Conservation (phyloP, 1,140 invertebrate genomes). For the Zaprionus vittiger region DNA sequence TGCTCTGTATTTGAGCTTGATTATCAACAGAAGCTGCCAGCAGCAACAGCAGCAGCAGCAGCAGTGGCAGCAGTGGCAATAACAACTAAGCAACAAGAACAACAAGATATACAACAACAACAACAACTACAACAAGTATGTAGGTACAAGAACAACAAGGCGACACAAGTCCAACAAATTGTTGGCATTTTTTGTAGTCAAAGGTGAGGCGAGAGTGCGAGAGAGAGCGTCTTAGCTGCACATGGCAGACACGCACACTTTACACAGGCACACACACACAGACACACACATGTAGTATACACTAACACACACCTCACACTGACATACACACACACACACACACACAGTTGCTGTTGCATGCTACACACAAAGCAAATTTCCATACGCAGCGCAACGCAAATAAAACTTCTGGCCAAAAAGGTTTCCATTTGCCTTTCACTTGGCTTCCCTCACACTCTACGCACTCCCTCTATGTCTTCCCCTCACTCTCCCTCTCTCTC, state of each 20-base stretch:
- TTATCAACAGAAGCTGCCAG: constrained; percentile 53
- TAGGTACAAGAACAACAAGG: background rate
- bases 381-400: constrained; percentile 41
- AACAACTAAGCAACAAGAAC: background rate
- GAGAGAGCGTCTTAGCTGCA: constrained; percentile 48
- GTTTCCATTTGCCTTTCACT: background rate
- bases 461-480: background rate
- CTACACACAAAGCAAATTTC: constrained; percentile 35
- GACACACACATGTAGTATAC: background rate
- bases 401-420: constrained; percentile 39
- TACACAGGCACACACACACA: constrained; percentile 1
- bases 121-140: constrained; percentile 4
- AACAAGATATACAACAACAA: constrained; percentile 17
- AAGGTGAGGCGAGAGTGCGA: constrained; percentile 56
- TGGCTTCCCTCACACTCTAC: background rate
- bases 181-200: constrained; percentile 64
- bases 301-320: background rate
- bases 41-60: constrained; percentile 8
- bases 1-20: constrained; percentile 58
- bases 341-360: background rate
- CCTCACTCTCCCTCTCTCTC: too few relatives aligned
- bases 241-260: constrained; percentile 27
- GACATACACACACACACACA: background rate
- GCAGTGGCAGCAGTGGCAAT: background rate
- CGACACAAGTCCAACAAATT: constrained; percentile 56